Conservation (phyloP, 2,113 vertebrate genomes). For the Sterrhoptilus dennistouni region DNA sequence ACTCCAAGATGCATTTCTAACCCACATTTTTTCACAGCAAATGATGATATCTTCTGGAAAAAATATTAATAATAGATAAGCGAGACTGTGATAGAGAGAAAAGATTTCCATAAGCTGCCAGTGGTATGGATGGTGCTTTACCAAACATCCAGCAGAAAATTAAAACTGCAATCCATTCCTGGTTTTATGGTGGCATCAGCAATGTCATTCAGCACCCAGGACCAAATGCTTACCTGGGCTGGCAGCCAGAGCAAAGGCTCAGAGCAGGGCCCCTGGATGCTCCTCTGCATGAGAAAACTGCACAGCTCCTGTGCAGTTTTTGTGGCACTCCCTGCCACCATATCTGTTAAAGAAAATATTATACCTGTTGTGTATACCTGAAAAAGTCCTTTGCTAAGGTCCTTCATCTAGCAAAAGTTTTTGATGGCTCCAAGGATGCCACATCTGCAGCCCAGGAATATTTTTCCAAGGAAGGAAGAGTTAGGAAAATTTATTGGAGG, state of each 20-base stretch:
- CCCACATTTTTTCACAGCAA: not conserved
- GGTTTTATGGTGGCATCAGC: not conserved
- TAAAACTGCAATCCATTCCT: not conserved
- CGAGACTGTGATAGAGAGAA: not conserved
- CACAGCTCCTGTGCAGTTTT: not conserved
- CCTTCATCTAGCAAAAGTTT: not conserved
- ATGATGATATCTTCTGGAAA: not conserved
- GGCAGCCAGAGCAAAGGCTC: not conserved
- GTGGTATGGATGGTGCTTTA: not conserved
- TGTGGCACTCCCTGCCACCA: not conserved
- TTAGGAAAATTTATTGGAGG: not conserved
- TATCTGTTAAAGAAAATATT: not conserved
- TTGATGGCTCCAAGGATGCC: not conserved
- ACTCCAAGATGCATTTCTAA: not conserved
- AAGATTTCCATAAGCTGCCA: not conserved
- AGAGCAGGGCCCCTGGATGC: not conserved
- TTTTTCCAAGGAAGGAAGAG: not conserved
- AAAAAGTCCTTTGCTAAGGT: not conserved
- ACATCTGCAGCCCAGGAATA: not conserved
- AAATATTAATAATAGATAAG: not conserved
- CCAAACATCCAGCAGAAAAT: not conserved
- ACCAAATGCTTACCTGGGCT: not conserved
- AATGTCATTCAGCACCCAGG: not conserved
- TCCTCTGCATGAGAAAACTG: not conserved
- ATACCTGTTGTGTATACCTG: not conserved